Base-by-base conservation (phyloP, 2,888 invertebrate genomes). In the Thymelicus sylvestris region DNA sequence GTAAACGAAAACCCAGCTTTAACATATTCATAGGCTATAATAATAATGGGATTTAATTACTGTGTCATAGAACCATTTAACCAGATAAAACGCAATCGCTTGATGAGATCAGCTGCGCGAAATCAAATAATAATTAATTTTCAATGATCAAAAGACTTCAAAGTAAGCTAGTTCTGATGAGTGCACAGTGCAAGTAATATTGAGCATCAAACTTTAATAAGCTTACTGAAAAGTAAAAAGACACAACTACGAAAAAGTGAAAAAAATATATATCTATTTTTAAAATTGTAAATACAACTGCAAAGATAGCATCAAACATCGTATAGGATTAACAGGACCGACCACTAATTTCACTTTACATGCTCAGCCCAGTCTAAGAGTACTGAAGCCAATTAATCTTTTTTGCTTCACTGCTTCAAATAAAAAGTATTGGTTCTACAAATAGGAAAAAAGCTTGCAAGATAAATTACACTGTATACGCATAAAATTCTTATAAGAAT, bases 381-480 rank as follows among this genome's bases (percentile, higher is more conserved):
- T 5, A 55, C 55, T 55, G 55, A 55, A 55, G 24, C 24, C 55
- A 24, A 55, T 55, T 55, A 55, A 55, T 55, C 55, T 55, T 24
- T 55, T 24, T 55, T 55, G 24, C 52, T 8, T 52, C 39, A 7
- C 59, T 15, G 38, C 8, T 38, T 59, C 6, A 59, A 59, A 59
- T 41, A 41, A 60, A 60, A 60, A 39, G 60, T 15, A 60, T n/a
- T 39, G 39, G 15, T 41, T 15, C 15, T 60, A n/a, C 39, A 60
- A 60, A 60, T 15, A 60, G 15, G n/a, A 39, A 57, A 52, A 52
- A 44, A 44, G n/a, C 31, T 31, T 39, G 60, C 19, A 65, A 52
- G 52, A 65, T 65, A 65, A 65, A 65, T 65, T 65, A 41, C 65
- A 52, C 64, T 64, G 60, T 41, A 55, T 13, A 10, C 31, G 50